Base-by-base conservation (phyloP, 2,113 vertebrate species). In the Melospiza melodia region DNA sequence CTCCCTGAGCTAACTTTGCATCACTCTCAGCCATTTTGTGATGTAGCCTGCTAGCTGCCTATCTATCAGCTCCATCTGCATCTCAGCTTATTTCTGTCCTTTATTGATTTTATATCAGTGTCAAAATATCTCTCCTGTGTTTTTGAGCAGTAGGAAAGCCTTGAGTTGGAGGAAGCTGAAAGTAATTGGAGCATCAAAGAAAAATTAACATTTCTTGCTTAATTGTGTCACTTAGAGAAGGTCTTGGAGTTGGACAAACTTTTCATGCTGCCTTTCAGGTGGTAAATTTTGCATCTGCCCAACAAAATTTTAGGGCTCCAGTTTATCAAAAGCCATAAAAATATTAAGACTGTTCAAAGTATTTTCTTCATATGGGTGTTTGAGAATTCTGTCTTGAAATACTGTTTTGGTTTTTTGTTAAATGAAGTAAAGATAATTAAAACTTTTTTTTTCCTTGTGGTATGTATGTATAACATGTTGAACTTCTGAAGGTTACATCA, bases 251-350 rank as follows among this genome's bases (percentile, higher is more conserved):
- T 93, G 63, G 18, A 71, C 35, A 63, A 19, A 33, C 7, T 54
- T 15, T 57, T 82, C 28, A 5, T 58, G 31, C 78, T 93, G 79
- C 62, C 61, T 46, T 96, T 81, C 61, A 66, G 46, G 37, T 84
- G 37, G 48, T 84, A 48, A 77, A 35, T 66, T 82, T 88, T 90
- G 28, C 41, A 63, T 90, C 86, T 89, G 58, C 66, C 72, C 46
- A 8, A 7, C 83, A 46, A 73, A 55, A 71, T 30, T 66, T 58
- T 58, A 94, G 69, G 66, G 71, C 80, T 78, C 13, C 58, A 41
- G 54, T 89, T 84, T 92, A 85, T 73, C 52, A 88, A 94, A 95
- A 95, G 94, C 91, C 91, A 92, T 90, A 95, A 61, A 92, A 90
- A 55, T 58, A 49, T 44, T 28, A 39, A 66, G 74, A 87, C 91